Base-by-base conservation (phyloP, 1,140 invertebrate genomes). In the Coenobita brevimanus region DNA sequence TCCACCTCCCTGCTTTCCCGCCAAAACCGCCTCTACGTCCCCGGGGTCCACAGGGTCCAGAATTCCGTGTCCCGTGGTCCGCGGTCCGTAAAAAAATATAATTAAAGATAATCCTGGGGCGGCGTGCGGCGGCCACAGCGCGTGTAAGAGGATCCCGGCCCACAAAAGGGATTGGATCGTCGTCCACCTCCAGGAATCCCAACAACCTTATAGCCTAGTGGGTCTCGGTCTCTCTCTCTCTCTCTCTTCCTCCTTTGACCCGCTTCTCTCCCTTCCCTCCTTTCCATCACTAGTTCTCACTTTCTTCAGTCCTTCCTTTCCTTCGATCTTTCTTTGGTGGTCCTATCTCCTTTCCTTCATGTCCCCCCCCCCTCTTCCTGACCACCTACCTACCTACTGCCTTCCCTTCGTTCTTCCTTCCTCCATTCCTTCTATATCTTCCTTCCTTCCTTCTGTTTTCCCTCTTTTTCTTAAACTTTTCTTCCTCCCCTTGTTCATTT, bases 61-160 rank as follows among this genome's bases (percentile, higher is more conserved):
- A 27, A 21, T 73, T 33, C 69, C 69, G 33, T 38, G 4, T 33
- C 69, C 8, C 3, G 69, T 41, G 33, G 10, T 17, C 8, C 36
- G 69, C 69, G 69, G 69, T 38, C 69, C 69, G 38, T 73, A 73
- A 73, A 73, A 73, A 73, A 73, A 73, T 73, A 73, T 73, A 73
- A 73, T 73, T 73, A 73, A 73, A 73, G 69, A 73, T 73, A 73
- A 73, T 73, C 69, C 69, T 38, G 6, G 69, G 24, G 21, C 4
- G 69, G 69, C 21, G 24, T 38, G 24, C 21, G 69, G 21, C 62
- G 24, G 62, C 62, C 21, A 67, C 62, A 67, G 36, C 62, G 69
- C 69, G 69, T 73, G 69, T 73, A 73, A 73, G 69, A 73, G 69
- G 69, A 73, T 73, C 69, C 30, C 24, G 21, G 33, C 24, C 69